A percentile compares a stretch with the other conserved stretches of the same genome.
These are phyloP conservation scores for Thunnus maccoyii DNA, from an alignment of 2,113 vertebrate genomes.

Conservation along the genomic window DNA sequence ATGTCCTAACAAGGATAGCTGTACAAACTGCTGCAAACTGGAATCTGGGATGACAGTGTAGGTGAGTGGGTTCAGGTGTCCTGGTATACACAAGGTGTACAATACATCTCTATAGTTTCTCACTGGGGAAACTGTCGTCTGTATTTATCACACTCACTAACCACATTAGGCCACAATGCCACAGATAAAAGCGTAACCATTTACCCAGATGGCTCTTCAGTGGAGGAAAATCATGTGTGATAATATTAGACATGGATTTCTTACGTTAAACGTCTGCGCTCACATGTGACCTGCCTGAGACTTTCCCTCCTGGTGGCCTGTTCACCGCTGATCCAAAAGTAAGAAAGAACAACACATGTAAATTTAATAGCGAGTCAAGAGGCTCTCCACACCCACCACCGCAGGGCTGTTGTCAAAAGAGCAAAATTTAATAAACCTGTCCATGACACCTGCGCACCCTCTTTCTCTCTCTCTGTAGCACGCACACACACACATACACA, in stretches of 20 bases:
- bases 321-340: slow-evolving; percentile 42
- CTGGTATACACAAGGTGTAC: slow-evolving; percentile 45
- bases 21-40: slow-evolving; percentile 30
- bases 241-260: slow-evolving; percentile 47
- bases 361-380: slow-evolving; percentile 64
- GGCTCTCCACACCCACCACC: slow-evolving; percentile 68
- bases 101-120: slow-evolving; percentile 56
- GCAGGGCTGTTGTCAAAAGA: slow-evolving; percentile 81
- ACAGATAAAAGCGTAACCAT: slow-evolving; percentile 62
- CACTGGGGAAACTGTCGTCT: slow-evolving; percentile 55
- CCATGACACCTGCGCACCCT: slow-evolving; percentile 86
- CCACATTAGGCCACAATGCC: slow-evolving; percentile 65
- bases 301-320: slow-evolving; percentile 40
- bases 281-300: slow-evolving; percentile 36
- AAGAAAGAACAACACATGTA: slow-evolving; percentile 51
- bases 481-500: too few relatives aligned
- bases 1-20: slow-evolving; percentile 5
- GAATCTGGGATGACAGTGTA: slow-evolving; percentile 41
- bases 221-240: slow-evolving; percentile 54
- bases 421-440: slow-evolving; percentile 89
- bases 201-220: slow-evolving; percentile 73
- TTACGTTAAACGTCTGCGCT: slow-evolving; percentile 32
- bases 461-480: too few relatives aligned
- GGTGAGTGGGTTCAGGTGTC: slow-evolving; percentile 71
- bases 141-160: slow-evolving; percentile 74